Evolutionary conservation across 2,113 vertebrate genomes (phyloP).

Genomic region (Carassius auratus): DNA sequence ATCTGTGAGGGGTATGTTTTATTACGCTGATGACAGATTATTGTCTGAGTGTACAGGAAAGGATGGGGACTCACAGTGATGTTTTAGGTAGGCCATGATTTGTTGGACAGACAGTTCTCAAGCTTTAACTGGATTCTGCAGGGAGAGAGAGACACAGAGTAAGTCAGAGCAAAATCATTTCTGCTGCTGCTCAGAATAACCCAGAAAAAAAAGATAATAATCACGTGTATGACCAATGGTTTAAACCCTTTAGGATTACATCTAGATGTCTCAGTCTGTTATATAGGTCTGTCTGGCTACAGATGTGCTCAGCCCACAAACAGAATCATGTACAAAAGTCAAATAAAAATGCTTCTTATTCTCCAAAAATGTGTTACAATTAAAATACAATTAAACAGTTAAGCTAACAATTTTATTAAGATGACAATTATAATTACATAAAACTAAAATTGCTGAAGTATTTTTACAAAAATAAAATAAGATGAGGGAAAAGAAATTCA

Average conservation of each 20-base stretch:
- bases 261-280: constrained; percentile 74
- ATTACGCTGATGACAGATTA: constrained; percentile 10
- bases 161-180: constrained; percentile 45
- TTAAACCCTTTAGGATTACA: constrained; percentile 78
- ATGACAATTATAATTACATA: not conserved
- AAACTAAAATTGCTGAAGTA: too few relatives aligned
- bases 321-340: constrained; percentile 11
- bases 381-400: not conserved
- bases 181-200: constrained; percentile 64
- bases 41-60: not conserved
- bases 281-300: constrained; percentile 73
- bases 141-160: constrained; percentile 26
- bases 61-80: constrained; percentile 41
- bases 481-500: too few relatives aligned
- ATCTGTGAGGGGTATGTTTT: not conserved
- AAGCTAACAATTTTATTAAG: not conserved
- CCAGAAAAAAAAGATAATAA: constrained; percentile 66
- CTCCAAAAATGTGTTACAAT: not conserved
- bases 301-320: constrained; percentile 53
- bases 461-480: too few relatives aligned
- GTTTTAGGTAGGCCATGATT: constrained; percentile 26
- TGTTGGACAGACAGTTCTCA: constrained; percentile 50
- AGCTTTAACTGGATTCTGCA: constrained; percentile 54
- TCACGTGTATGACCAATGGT: constrained; percentile 72
- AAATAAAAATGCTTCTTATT: not conserved